These are phyloP conservation scores for Acanthornis magna DNA, from an alignment of 2,797 vertebrate genomes.

Conservation along the genomic window DNA sequence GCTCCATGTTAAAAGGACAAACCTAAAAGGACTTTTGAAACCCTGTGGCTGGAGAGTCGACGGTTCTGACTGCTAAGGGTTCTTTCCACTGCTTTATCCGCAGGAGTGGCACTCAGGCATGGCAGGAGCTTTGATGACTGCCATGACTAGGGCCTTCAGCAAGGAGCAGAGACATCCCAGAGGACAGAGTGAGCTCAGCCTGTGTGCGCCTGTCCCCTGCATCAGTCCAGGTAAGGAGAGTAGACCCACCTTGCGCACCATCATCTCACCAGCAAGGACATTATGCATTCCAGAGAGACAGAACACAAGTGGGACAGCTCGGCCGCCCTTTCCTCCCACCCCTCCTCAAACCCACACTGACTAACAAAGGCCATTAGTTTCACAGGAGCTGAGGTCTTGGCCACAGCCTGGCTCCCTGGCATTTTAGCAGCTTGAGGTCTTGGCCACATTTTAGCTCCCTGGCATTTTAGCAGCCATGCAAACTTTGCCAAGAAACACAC, in stretches of 20 bases:
- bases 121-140: background rate
- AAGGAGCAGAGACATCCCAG: background rate
- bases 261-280: background rate
- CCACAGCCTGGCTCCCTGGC: background rate
- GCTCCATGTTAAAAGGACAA: background rate
- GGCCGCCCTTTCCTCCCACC: fast-evolving
- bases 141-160: too few species aligned
- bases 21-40: background rate
- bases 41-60: background rate
- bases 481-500: background rate
- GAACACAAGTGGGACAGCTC: fast-evolving
- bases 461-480: background rate
- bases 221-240: fast-evolving
- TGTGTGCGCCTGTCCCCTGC: fast-evolving
- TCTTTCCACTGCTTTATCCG: background rate
- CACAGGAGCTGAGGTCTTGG: fast-evolving
- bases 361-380: too few species aligned
- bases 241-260: fast-evolving
- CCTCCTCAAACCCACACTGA: background rate
- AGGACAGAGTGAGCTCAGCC: fast-evolving
- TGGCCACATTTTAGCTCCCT: fast-evolving
- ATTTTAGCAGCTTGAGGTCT: background rate
- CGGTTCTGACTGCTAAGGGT: background rate
- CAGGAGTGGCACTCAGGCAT: fast-evolving
- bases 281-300: fast-evolving